phyloP scores from a whole-genome alignment of 1,140 invertebrate genomes.

The Ganaspis sp. region DNA sequence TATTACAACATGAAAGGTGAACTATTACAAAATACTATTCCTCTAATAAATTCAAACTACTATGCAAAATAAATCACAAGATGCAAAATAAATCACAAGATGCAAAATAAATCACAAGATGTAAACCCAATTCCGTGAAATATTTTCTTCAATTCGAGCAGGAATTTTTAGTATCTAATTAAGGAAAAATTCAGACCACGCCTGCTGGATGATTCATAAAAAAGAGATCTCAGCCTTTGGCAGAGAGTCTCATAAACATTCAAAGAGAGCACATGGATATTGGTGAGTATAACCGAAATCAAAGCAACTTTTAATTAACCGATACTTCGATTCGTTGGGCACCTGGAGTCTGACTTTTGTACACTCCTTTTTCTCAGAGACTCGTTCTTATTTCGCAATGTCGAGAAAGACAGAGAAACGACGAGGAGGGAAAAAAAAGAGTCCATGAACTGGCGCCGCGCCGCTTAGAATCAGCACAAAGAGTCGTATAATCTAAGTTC shows the following conservation, averaged over 20 bases:
- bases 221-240: not conserved
- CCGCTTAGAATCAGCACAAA: conserved; percentile 23
- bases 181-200: conserved; percentile 5
- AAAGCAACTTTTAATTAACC: conserved; percentile 27
- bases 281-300: not conserved
- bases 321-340: not conserved
- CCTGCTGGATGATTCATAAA: conserved; percentile 19
- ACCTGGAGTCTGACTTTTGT: not conserved
- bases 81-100: no score
- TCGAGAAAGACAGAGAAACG: not conserved
- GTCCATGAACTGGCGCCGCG: conserved; percentile 5
- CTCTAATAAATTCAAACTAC: no score
- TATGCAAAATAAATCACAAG: no score
- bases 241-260: not conserved
- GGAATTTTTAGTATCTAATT: not conserved
- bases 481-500: conserved; percentile 25
- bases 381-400: conserved; percentile 3
- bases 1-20: no score
- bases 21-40: no score
- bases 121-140: not conserved
- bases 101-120: not conserved
- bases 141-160: not conserved
- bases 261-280: not conserved
- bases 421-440: not conserved
- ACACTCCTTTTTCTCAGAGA: not conserved